Percentiles rank a stretch among this genome's conserved stretches.
Evolutionary conservation across 2,797 vertebrate species (phyloP).

Genomic region (Hyperoplus immaculatus): DNA sequence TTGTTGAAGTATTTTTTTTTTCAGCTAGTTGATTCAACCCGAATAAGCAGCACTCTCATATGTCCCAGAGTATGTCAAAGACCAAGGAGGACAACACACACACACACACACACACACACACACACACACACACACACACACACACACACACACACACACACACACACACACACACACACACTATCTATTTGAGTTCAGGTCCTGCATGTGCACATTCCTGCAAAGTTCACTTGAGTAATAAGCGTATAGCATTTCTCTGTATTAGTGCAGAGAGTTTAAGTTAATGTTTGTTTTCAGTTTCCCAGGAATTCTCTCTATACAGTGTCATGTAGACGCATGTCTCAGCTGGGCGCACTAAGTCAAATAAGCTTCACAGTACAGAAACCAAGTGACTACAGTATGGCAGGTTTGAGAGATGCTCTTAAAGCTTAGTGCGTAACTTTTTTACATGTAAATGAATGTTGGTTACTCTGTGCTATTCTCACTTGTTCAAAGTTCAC

Average conservation of each 20-base stretch:
- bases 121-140: no score
- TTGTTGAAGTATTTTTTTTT: neutral
- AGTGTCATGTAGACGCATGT: slow-evolving; percentile 24
- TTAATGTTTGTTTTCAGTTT: slow-evolving; percentile 15
- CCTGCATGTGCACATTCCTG: neutral
- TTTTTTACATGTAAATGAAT: no score
- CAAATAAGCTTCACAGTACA: slow-evolving; percentile 37
- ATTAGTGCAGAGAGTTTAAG: neutral
- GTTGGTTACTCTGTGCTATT: no score
- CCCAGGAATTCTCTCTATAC: neutral
- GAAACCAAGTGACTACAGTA: neutral
- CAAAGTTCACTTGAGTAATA: neutral
- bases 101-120: no score
- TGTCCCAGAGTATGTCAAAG: no score
- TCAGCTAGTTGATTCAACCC: neutral
- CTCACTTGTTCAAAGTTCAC: no score
- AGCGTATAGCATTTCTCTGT: neutral
- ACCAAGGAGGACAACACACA: no score
- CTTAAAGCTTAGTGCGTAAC: no score
- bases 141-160: no score
- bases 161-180: neutral
- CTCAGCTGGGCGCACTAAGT: slow-evolving; percentile 16
- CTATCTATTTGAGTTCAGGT: neutral
- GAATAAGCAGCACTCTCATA: neutral
- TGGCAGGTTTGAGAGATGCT: no score